A percentile compares a stretch with the other conserved stretches of the same genome.
phyloP scores from a whole-genome alignment of 92 coral and sea anemone genomes.

The Blastomussa wellsi region DNA sequence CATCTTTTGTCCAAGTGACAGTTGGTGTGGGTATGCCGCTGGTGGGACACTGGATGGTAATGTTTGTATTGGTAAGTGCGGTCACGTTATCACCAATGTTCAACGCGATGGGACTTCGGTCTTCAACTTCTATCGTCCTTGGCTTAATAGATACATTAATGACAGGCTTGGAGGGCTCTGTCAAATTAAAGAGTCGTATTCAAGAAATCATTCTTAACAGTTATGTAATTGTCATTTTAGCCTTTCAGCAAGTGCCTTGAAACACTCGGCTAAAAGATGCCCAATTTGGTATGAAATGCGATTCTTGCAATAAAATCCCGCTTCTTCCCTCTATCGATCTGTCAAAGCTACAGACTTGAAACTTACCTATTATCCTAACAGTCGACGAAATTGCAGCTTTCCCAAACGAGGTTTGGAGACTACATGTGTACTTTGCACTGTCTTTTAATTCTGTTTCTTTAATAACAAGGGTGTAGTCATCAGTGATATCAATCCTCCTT shows the following conservation, averaged over 20 bases:
- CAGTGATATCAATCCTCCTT: background rate
- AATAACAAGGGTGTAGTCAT: background rate
- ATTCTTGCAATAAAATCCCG: no score
- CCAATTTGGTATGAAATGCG: no score
- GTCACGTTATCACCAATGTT: constrained; percentile 62
- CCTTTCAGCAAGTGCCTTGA: no score
- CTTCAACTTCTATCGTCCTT: constrained; percentile 18
- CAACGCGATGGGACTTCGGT: constrained; percentile 38
- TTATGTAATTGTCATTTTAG: no score
- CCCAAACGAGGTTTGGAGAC: constrained; percentile 39
- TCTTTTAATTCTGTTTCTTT: background rate
- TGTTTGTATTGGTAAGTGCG: constrained; percentile 51
- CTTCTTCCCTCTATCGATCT: no score
- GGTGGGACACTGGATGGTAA: constrained; percentile 63
- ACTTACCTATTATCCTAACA: constrained; percentile 51
- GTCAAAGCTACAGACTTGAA: no score
- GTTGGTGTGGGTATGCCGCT: constrained; percentile 65
- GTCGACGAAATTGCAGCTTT: constrained; percentile 26
- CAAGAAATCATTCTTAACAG: no score
- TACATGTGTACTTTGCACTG: constrained; percentile 55
- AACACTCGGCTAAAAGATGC: no score
- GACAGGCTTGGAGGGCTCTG: constrained; percentile 52
- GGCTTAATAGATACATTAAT: constrained; percentile 43
- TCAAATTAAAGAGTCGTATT: no score
- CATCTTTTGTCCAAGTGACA: constrained; percentile 66